These are phyloP conservation scores for Microtus agrestis DNA, from an alignment of 2,797 vertebrate species.

Conservation along the genomic window DNA sequence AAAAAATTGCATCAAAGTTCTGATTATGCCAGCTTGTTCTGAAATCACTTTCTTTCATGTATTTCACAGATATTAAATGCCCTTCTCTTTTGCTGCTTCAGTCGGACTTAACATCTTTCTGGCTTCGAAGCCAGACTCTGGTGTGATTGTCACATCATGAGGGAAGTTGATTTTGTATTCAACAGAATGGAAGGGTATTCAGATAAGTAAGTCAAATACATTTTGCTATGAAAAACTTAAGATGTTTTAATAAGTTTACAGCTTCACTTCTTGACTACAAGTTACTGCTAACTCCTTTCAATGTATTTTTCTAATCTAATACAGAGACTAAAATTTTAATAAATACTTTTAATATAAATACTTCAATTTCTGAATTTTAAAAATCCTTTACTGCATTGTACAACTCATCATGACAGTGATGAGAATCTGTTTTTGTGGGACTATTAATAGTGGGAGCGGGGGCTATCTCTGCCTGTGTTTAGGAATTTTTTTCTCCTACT, in stretches of 20 bases:
- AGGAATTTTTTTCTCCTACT: background rate
- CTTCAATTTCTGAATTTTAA: background rate
- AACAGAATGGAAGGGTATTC: background rate
- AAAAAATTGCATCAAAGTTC: no score
- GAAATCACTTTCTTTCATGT: background rate
- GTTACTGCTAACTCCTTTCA: background rate
- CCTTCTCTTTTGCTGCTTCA: background rate
- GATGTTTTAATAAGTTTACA: background rate
- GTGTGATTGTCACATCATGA: background rate
- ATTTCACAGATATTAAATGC: background rate
- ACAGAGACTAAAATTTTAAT: background rate
- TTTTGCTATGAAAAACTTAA: background rate
- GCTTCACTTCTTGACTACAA: background rate
- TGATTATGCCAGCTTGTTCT: background rate
- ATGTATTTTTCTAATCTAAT: background rate
- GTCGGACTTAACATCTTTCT: background rate
- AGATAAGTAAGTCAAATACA: background rate
- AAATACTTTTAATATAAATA: conserved; percentile 4
- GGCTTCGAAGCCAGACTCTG: background rate
- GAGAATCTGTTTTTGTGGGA: background rate
- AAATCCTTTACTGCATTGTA: background rate
- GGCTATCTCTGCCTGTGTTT: background rate
- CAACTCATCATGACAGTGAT: background rate
- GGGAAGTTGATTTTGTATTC: background rate
- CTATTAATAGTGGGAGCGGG: background rate